These are phyloP conservation scores for Plestiodon gilberti DNA, from an alignment of 2,113 vertebrate genomes.

Conservation along the genomic window DNA sequence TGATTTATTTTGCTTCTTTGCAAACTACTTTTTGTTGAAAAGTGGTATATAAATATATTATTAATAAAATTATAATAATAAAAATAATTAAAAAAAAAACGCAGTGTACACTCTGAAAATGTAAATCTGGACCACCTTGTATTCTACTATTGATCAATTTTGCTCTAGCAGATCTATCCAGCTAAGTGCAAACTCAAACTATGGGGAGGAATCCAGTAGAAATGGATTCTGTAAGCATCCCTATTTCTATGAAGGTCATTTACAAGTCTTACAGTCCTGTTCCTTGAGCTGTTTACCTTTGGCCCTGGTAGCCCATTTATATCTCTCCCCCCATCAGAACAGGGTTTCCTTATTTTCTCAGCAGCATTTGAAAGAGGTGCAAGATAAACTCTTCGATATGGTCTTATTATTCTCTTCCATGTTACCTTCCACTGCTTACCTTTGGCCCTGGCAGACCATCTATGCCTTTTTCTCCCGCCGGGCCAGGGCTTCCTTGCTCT, in stretches of 20 bases:
- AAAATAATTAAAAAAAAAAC: too few relatives aligned
- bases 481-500: slow-evolving; percentile 62
- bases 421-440: slow-evolving; percentile 65
- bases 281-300: slow-evolving; percentile 62
- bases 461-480: slow-evolving; percentile 63
- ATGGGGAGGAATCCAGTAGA: too few relatives aligned
- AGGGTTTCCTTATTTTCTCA: slow-evolving; percentile 68
- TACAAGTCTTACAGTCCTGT: neutral
- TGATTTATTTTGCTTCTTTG: too few relatives aligned
- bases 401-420: neutral
- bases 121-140: too few relatives aligned
- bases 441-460: slow-evolving; percentile 68
- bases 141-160: too few relatives aligned
- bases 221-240: too few relatives aligned
- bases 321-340: slow-evolving; percentile 65
- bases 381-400: neutral
- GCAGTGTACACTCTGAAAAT: too few relatives aligned
- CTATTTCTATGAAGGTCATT: neutral
- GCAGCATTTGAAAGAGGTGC: neutral
- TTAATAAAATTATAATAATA: too few relatives aligned
- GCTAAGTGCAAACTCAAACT: too few relatives aligned
- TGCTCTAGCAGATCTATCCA: too few relatives aligned
- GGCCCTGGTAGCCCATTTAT: slow-evolving; percentile 63
- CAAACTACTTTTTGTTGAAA: too few relatives aligned
- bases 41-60: too few relatives aligned